Base-by-base conservation (phyloP, 2,113 vertebrate genomes). In the Psittacula cyanocephala region DNA sequence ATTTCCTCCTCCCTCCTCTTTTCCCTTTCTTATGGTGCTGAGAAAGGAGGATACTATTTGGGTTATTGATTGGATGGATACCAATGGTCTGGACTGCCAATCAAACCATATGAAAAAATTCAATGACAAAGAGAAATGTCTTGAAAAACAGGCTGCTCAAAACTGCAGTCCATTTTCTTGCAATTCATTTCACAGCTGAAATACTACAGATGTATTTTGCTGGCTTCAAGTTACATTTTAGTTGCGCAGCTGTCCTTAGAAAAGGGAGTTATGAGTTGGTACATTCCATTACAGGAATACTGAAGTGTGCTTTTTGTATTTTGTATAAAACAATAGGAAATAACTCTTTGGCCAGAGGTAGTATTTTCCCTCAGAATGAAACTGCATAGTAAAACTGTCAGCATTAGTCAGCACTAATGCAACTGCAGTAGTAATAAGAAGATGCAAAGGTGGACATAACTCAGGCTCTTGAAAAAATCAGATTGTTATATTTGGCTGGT, bases 91-190 rank as follows among this genome's bases (percentile, higher is more conserved):
- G n/a, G 31, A 67, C n/a, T 67, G 63, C 53, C 47, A 37, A 74
- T 67, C 18, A 49, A 43, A 77, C 88, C 64, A 49, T 7, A 67
- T 13, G 37, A 39, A 35, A 86, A 86, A 71, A 64, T 74, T 63
- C 35, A 69, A 46, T 29, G 52, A 76, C 78, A 95, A 85, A 91
- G 15, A 88, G 43, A 85, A 71, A 70, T 55, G 9, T 49, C 55
- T 81, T 84, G 91, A 86, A 91, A 89, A 91, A 71, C 52, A 71
- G 35, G 70, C 84, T 95, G 46, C 33, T 84, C n/a, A 81, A 85
- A 93, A 9, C 27, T 24, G 85, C 52, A 81, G 9, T 46, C 33
- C 6, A 14, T 72, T 81, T 70, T 17, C 20, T 6, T 35, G 37
- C 49, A 72, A 82, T 43, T 72, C 4, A 43, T 83, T 88, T 64